Base-by-base conservation (phyloP, 2,888 invertebrate species). In the Germaria angustata region DNA sequence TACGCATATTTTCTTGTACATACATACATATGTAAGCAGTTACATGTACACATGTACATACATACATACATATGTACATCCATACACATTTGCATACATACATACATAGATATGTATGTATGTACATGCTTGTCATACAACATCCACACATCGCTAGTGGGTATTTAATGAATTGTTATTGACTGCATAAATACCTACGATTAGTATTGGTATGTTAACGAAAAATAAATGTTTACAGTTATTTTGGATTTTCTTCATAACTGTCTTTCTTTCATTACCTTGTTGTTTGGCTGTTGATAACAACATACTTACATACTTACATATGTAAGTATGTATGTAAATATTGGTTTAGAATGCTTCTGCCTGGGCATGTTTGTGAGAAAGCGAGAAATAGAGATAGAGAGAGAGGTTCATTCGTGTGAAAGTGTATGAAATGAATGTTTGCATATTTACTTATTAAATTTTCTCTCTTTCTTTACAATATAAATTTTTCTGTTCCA, bases 191-290 rank as follows among this genome's bases (percentile, higher is more conserved):
- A 34, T 73, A 57, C 39, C 65, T 69, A 75, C 57, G 22, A 51
- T 51, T 63, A 69, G 17, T 69, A 46, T 44, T 36, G 44, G 13
- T 46, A 78, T 72, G 53, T 46, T 66, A 77, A 66, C 41, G 17
- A 63, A 78, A 69, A 39, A 61, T 13, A 69, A 73, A 57, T 65
- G n/a, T 75, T 69, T 71, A 78, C 78, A 63, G 78, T 78, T 75
- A 75, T 69, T 65, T 73, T 9, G n/a, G 20, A 20, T 6, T 24
- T 59, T 57, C 24, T 53, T 4, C 15, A 20, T 28, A 46, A 9
- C n/a, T 17, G 9, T 13, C n/a, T 51, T 59, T 66, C 20, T 55
- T 32, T 65, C 34, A 17, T 4, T 15, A 1, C 22, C n/a, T 22
- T 49, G 44, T 5, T 65, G 17, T 32, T 55, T 28, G 3, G 22